phyloP scores from a whole-genome alignment of 2,888 invertebrate species.

The Blastobasis lacticolella region DNA sequence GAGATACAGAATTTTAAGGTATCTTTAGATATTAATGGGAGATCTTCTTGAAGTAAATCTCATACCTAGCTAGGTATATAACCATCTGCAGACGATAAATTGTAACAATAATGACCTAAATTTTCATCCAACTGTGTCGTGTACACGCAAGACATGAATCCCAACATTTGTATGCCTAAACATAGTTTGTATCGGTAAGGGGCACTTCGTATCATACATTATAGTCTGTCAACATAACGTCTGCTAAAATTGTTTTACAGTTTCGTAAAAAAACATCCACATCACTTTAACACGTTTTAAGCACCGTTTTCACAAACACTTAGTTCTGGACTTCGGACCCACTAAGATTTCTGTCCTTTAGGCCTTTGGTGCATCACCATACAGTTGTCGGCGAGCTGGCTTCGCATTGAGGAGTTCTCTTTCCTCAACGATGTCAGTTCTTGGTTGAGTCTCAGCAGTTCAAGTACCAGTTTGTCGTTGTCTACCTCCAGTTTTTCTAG shows the following conservation, averaged over 20 bases:
- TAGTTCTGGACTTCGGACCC: neutral
- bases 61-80: no score
- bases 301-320: constrained; percentile 2
- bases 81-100: no score
- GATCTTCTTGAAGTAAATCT: no score
- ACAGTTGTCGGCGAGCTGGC: constrained; percentile 79
- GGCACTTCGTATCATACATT: no score
- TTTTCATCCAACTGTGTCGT: no score
- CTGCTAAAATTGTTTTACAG: neutral
- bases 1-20: no score
- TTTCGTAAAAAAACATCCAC: neutral
- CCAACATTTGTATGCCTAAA: no score
- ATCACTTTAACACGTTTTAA: neutral
- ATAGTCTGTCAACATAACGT: no score
- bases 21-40: no score
- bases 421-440: constrained; percentile 82
- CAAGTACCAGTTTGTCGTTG: constrained; percentile 81
- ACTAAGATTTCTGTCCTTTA: constrained; percentile 57
- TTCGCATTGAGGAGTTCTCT: constrained; percentile 81
- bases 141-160: no score
- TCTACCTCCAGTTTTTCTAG: constrained; percentile 71
- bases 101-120: no score
- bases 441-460: constrained; percentile 80
- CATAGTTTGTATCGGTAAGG: no score
- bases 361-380: constrained; percentile 55